Conservation (phyloP, 1,140 invertebrate genomes). For the Telenomus remus region DNA sequence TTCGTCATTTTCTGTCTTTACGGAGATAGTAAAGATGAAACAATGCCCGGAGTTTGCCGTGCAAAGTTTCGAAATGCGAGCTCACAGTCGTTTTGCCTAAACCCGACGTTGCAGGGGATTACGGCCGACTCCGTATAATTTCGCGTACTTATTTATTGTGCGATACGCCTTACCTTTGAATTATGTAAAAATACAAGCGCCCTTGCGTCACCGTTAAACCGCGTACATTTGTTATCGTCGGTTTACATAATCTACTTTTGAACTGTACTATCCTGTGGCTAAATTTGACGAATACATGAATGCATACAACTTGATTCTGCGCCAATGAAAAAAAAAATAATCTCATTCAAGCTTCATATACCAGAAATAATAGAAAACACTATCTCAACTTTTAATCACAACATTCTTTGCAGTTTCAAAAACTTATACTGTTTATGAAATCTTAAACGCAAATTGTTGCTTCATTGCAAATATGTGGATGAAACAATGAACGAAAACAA, state of each 20-base stretch:
- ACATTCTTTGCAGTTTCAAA: no score
- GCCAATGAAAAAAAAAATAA: conserved; percentile 1
- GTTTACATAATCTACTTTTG: conserved; percentile 46
- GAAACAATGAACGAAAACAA: no score
- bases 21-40: conserved; percentile 54
- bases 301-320: background rate
- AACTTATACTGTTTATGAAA: no score
- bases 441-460: no score
- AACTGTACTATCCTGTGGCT: conserved; percentile 9
- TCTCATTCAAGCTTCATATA: background rate
- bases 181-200: conserved; percentile 52
- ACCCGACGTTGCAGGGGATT: conserved; percentile 44
- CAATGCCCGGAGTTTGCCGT: conserved; percentile 45
- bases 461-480: no score
- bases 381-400: no score
- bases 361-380: background rate
- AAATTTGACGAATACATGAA: conserved; percentile 15
- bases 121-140: conserved; percentile 46
- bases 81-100: conserved; percentile 45
- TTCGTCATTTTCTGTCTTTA: conserved; percentile 56
- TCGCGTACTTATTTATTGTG: conserved; percentile 51
- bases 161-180: conserved; percentile 34
- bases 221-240: conserved; percentile 42
- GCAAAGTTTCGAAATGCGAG: conserved; percentile 52
- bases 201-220: conserved; percentile 41